These are phyloP conservation scores for Monochamus alternatus DNA, from an alignment of 2,888 invertebrate genomes.

Conservation along the genomic window DNA sequence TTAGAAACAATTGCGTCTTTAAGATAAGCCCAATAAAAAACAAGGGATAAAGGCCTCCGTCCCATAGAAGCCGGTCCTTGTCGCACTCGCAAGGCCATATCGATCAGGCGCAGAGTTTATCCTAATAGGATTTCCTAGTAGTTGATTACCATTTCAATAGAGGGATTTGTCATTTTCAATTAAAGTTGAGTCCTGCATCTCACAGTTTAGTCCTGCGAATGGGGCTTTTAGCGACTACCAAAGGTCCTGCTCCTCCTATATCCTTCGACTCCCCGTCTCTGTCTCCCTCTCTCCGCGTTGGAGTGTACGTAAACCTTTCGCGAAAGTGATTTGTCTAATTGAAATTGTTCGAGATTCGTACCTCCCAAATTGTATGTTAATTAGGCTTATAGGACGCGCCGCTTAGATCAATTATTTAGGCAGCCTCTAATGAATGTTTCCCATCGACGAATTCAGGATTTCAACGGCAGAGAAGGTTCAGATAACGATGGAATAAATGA, in stretches of 20 bases:
- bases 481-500: too few species aligned
- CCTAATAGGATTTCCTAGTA: slow-evolving; percentile 73
- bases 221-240: slow-evolving; percentile 59
- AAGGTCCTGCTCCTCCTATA: slow-evolving; percentile 50
- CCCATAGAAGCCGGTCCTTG: slow-evolving; percentile 41
- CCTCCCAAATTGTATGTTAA: slow-evolving; percentile 46
- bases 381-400: slow-evolving; percentile 35
- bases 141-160: slow-evolving; percentile 74
- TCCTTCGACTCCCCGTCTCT: not conserved
- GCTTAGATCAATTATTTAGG: slow-evolving; percentile 36
- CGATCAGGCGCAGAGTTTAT: slow-evolving; percentile 71
- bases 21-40: slow-evolving; percentile 57
- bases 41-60: slow-evolving; percentile 41
- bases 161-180: slow-evolving; percentile 74
- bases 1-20: slow-evolving; percentile 55
- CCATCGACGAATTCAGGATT: slow-evolving; percentile 6
- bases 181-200: slow-evolving; percentile 72
- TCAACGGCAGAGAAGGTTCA: too few species aligned
- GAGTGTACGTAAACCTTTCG: slow-evolving; percentile 35
- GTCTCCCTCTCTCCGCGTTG: slow-evolving; percentile 1
- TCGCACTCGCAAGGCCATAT: slow-evolving; percentile 57
- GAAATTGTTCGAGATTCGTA: slow-evolving; percentile 45
- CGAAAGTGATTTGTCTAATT: slow-evolving; percentile 48
- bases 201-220: slow-evolving; percentile 63
- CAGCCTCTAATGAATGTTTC: slow-evolving; percentile 28